phyloP scores from a whole-genome alignment of 2,797 vertebrate genomes.

The Dryobates pubescens region DNA sequence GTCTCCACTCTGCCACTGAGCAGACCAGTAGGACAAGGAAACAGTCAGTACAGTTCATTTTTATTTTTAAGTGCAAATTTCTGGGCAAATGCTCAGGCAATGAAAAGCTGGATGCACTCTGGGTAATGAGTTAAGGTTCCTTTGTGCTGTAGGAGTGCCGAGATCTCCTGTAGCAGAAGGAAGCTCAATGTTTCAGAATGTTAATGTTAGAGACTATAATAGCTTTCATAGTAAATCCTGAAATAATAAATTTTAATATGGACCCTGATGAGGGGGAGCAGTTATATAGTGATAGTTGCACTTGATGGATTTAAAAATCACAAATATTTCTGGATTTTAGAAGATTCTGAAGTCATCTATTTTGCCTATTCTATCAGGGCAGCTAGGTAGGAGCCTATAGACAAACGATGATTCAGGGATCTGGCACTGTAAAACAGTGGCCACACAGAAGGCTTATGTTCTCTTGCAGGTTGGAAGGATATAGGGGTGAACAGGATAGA shows the following conservation, averaged over 20 bases:
- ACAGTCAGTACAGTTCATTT: background rate
- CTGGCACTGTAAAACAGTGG: background rate
- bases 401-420: background rate
- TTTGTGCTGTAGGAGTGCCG: background rate
- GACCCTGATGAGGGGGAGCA: background rate
- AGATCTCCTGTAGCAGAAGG: background rate
- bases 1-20: background rate
- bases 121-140: background rate
- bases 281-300: background rate
- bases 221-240: background rate
- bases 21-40: background rate
- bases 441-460: background rate
- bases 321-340: background rate
- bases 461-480: fast-evolving
- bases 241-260: background rate
- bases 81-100: background rate
- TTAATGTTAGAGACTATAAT: background rate
- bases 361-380: background rate
- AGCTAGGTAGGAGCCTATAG: background rate
- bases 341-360: background rate
- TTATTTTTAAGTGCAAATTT: background rate
- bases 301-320: background rate
- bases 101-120: background rate
- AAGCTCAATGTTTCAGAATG: background rate
- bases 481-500: background rate